A percentile compares a stretch with the other conserved stretches of the same genome.
Conservation (phyloP, 2,113 vertebrate species). For the Lycaon pictus region DNA sequence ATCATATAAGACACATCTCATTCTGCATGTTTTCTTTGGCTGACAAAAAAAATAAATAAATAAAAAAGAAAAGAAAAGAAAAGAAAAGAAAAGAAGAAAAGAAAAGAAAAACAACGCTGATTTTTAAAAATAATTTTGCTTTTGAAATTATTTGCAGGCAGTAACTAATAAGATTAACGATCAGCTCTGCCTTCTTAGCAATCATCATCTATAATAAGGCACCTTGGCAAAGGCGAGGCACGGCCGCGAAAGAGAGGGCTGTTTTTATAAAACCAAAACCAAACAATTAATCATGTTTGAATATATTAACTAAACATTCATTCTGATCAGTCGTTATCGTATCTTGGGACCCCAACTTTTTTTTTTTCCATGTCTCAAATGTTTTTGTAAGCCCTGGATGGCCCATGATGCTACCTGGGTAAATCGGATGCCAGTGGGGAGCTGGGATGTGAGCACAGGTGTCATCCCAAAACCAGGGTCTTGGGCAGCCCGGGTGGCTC, state of each 20-base stretch:
- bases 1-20: not conserved
- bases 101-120: not conserved
- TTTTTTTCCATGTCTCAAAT: not conserved
- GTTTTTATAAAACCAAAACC: not conserved
- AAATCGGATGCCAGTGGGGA: not conserved
- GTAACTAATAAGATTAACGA: not conserved
- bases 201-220: not conserved
- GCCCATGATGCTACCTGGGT: accelerated
- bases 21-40: not conserved
- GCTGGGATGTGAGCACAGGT: not conserved
- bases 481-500: too few species aligned
- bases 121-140: slow-evolving; percentile 1
- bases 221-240: not conserved
- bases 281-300: not conserved
- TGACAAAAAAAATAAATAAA: not conserved
- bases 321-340: not conserved
- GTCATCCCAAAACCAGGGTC: not conserved
- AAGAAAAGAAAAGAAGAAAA: not conserved
- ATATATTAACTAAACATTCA: not conserved
- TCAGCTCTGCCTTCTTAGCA: not conserved
- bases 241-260: not conserved
- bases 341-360: not conserved
- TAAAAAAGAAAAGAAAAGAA: not conserved
- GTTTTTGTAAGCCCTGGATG: not conserved
- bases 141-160: not conserved